phyloP scores from a whole-genome alignment of 2,888 invertebrate species.

The Plagodis pulveraria region DNA sequence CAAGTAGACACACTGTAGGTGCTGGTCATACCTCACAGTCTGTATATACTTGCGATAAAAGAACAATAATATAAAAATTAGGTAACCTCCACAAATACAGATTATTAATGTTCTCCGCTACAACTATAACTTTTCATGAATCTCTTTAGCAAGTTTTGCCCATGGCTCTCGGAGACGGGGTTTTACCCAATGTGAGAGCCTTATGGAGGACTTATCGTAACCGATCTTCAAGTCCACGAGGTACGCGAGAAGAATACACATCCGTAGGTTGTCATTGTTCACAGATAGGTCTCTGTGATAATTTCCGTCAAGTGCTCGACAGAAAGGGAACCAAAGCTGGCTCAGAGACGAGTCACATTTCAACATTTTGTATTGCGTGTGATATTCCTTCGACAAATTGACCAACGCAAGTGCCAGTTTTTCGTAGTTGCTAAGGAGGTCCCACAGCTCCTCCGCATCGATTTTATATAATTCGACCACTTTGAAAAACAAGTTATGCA shows the following conservation, averaged over 20 bases:
- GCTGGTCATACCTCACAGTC: too few species aligned
- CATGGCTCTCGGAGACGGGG: neutral
- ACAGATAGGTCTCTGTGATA: slow-evolving; percentile 24
- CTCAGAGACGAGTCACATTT: slow-evolving; percentile 14
- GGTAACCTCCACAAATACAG: too few species aligned
- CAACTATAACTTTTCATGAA: neutral
- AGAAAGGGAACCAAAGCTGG: slow-evolving; percentile 27
- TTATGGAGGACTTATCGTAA: slow-evolving; percentile 19
- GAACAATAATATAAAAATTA: too few species aligned
- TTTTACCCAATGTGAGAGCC: slow-evolving; percentile 26
- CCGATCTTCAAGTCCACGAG: slow-evolving; percentile 32
- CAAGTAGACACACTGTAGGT: too few species aligned
- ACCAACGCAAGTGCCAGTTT: slow-evolving; percentile 2
- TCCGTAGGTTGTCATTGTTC: neutral
- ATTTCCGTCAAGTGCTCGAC: slow-evolving; percentile 12
- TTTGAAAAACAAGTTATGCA: slow-evolving; percentile 28
- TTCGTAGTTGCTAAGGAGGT: neutral
- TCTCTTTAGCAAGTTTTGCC: neutral
- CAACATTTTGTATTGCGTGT: slow-evolving; percentile 15
- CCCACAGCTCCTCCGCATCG: slow-evolving; percentile 25
- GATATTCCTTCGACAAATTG: slow-evolving; percentile 16
- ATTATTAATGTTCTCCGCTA: too few species aligned
- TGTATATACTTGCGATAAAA: too few species aligned
- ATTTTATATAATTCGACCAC: slow-evolving; percentile 23
- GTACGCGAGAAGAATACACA: slow-evolving; percentile 25